Conservation (phyloP, 2,888 invertebrate genomes). For the Callimorpha dominula region DNA sequence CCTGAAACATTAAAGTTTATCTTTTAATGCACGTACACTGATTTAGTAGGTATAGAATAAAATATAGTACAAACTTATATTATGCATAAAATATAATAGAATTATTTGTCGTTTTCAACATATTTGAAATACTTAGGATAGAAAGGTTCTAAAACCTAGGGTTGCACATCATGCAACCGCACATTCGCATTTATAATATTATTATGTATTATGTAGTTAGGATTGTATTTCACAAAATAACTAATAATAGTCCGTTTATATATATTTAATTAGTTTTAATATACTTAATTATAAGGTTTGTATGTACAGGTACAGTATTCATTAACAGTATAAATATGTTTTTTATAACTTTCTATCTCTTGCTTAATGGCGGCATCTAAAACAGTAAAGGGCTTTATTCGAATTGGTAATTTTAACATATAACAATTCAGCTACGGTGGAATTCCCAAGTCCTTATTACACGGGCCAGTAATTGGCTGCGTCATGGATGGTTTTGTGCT, state of each 20-base stretch:
- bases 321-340: no score
- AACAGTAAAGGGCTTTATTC: constrained; percentile 25
- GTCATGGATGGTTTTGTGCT: constrained; percentile 30
- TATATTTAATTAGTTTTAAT: no score
- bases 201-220: no score
- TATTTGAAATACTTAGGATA: not conserved
- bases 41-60: not conserved
- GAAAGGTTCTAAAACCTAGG: no score
- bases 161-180: no score
- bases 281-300: no score
- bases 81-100: not conserved
- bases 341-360: no score
- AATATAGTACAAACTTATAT: not conserved
- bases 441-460: constrained; percentile 38
- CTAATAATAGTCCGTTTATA: no score
- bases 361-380: constrained; percentile 18
- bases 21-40: not conserved
- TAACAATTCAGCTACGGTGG: constrained; percentile 34
- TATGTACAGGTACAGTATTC: no score
- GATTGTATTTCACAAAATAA: no score
- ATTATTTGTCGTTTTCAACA: not conserved
- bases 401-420: constrained; percentile 29
- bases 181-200: no score
- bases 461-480: constrained; percentile 36
- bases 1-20: not conserved